A percentile compares a stretch with the other conserved stretches of the same genome.
Evolutionary conservation across 1,140 invertebrate genomes (phyloP).

Genomic region (Camponotus pennsylvanicus): DNA sequence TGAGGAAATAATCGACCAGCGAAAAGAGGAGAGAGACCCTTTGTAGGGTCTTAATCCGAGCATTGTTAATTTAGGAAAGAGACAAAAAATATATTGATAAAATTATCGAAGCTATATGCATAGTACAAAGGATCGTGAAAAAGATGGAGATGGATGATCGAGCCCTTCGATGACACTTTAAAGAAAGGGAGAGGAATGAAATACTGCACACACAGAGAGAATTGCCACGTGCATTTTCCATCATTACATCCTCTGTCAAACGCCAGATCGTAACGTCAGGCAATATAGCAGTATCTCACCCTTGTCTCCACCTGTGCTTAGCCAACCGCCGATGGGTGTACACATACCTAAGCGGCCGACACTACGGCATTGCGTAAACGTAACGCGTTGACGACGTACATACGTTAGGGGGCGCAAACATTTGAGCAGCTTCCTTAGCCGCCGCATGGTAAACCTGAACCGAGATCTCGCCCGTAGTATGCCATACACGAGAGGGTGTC

Average conservation of each 20-base stretch:
- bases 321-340: conserved; percentile 59
- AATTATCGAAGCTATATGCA: conserved; percentile 5
- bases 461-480: conserved; percentile 38
- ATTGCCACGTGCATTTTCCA: conserved; percentile 58
- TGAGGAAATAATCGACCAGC: conserved; percentile 18
- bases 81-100: neutral
- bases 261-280: neutral
- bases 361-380: conserved; percentile 67
- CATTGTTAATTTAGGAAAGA: conserved; percentile 19
- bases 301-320: conserved; percentile 67
- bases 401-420: conserved; percentile 66
- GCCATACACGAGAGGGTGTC: conserved; percentile 42
- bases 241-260: conserved; percentile 50
- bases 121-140: conserved; percentile 21
- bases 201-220: neutral
- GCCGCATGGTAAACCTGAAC: conserved; percentile 48
- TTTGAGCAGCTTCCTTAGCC: conserved; percentile 70
- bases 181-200: neutral
- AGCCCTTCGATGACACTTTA: conserved; percentile 67
- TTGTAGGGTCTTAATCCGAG: neutral
- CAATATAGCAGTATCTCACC: conserved; percentile 43
- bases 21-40: neutral
- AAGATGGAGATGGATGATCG: conserved; percentile 44
- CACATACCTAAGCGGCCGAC: conserved; percentile 56
- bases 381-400: conserved; percentile 43